Base-by-base conservation (phyloP, 2,888 invertebrate species). In the Tenthredo scrophulariae region DNA sequence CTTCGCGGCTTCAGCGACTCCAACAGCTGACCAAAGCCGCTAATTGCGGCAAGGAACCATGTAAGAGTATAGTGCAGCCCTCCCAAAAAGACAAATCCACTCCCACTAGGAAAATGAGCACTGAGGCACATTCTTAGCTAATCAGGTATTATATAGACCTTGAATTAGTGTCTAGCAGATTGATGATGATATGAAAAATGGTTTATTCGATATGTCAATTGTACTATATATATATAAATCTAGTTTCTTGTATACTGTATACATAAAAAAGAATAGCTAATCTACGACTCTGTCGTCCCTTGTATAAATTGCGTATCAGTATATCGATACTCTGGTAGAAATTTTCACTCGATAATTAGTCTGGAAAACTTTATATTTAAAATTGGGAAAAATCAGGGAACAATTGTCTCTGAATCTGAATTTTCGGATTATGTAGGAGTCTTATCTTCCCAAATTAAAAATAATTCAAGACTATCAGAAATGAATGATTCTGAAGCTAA, bases 51-150 rank as follows among this genome's bases (percentile, higher is more conserved):
- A 43, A 43, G 5, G 75, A 75, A 46, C n/a, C 6, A 1, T 70
- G 40, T 33, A 70, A 37, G 37, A 70, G 37, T n/a, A 37, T n/a
- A 33, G 37, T 2, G 29, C 9, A 62, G 26, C 37, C 40, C 13
- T n/a, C 70, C 15, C 3, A 15, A 1, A 15, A 0, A 15, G 37
- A 13, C 9, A 70, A 70, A 70, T 10, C 18, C 1, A 70, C 18
- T 33, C 26, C 18, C 33, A 70, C 18, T 33, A 15, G 70, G n/a
- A 70, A 70, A n/a, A 70, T 75, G 43, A 75, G 75, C 75, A 75
- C 22, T 26, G 70, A 70, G 70, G 26, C 26, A 26, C 62, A 29
- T 62, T 62, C 26, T 10, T 62, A 62, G 22, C 22, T 62, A 2
- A 26, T 62, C 13, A 62, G 10, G 13, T 62, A 62, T 62, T 33